A percentile compares a stretch with the other conserved stretches of the same genome.
phyloP scores from a whole-genome alignment of 2,888 invertebrate genomes.

The Tetranychus truncatus region DNA sequence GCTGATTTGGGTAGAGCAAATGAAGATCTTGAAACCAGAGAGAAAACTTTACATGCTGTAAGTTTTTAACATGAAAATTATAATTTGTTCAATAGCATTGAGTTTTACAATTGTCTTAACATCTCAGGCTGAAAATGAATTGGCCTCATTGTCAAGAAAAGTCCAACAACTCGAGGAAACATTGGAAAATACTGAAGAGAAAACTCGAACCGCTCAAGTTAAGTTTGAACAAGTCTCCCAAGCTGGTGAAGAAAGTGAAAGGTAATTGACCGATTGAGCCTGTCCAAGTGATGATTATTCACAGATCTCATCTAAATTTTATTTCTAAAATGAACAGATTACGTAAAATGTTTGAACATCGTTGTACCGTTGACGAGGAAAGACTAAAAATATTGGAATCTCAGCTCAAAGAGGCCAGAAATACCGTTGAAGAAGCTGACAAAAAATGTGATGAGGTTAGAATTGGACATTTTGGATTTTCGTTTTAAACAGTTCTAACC shows the following conservation, averaged over 20 bases:
- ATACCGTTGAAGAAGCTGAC: conserved; percentile 99
- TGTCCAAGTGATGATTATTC: background rate
- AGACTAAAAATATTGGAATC: conserved; percentile 97
- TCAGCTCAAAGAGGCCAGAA: conserved; percentile 98
- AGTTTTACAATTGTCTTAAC: conserved; percentile 11
- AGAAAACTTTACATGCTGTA: conserved; percentile 88
- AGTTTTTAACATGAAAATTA: conserved; percentile 38
- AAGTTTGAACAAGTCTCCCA: conserved; percentile 98
- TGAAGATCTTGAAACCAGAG: conserved; percentile 90
- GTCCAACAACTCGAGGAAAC: conserved; percentile 98
- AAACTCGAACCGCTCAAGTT: conserved; percentile 81
- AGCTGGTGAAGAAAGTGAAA: conserved; percentile 99
- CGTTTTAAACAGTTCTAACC: background rate
- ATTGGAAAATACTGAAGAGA: conserved; percentile 95
- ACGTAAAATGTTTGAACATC: conserved; percentile 99
- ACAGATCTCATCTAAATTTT: conserved; percentile 14
- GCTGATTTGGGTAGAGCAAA: conserved; percentile 86
- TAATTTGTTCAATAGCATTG: background rate
- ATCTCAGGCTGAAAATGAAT: conserved; percentile 75
- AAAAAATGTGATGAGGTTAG: conserved; percentile 99
- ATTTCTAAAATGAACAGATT: conserved; percentile 45
- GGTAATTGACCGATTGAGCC: conserved; percentile 32
- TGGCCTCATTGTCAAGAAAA: conserved; percentile 92
- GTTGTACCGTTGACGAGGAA: conserved; percentile 97
- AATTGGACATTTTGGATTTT: background rate